Conservation (phyloP, 2,888 invertebrate genomes). For the Hyles lineata region DNA sequence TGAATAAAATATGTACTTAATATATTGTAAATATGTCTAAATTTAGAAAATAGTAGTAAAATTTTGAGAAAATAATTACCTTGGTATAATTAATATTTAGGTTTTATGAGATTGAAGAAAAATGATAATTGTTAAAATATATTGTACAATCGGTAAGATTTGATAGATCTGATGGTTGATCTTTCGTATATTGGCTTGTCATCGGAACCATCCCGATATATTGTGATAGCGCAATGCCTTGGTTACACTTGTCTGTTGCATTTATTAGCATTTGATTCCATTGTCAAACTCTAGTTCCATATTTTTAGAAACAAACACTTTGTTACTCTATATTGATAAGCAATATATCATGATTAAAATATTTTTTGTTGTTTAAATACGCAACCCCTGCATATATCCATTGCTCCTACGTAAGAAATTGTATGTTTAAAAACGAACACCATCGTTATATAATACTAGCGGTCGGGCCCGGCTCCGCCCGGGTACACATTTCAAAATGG, state of each 20-base stretch:
- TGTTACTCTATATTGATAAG: slow-evolving; percentile 84
- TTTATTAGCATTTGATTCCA: slow-evolving; percentile 82
- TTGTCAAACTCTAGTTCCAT: slow-evolving; percentile 72
- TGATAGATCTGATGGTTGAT: slow-evolving; percentile 65
- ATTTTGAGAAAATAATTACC: slow-evolving; percentile 67
- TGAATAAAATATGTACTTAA: slow-evolving; percentile 65
- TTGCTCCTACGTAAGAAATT: not conserved
- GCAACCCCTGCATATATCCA: not conserved
- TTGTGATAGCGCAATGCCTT: slow-evolving; percentile 82
- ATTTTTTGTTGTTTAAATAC: slow-evolving; percentile 52
- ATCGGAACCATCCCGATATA: slow-evolving; percentile 55
- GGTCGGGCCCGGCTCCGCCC: too few species aligned
- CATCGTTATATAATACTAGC: too few species aligned
- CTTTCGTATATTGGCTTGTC: slow-evolving; percentile 75
- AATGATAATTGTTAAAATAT: slow-evolving; percentile 66
- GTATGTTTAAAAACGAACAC: too few species aligned
- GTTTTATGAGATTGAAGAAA: slow-evolving; percentile 78
- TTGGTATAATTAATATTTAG: slow-evolving; percentile 78
- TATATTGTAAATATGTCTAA: slow-evolving; percentile 79
- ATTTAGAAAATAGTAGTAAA: slow-evolving; percentile 78
- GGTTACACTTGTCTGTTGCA: slow-evolving; percentile 76
- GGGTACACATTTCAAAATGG: too few species aligned
- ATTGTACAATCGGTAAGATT: slow-evolving; percentile 74
- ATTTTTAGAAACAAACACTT: slow-evolving; percentile 75
- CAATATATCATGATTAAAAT: slow-evolving; percentile 82